Evolutionary conservation across 2,113 vertebrate genomes (phyloP), one percentile per base, ranked within the genome.

Genomic region (Tylochromis polylepis): DNA sequence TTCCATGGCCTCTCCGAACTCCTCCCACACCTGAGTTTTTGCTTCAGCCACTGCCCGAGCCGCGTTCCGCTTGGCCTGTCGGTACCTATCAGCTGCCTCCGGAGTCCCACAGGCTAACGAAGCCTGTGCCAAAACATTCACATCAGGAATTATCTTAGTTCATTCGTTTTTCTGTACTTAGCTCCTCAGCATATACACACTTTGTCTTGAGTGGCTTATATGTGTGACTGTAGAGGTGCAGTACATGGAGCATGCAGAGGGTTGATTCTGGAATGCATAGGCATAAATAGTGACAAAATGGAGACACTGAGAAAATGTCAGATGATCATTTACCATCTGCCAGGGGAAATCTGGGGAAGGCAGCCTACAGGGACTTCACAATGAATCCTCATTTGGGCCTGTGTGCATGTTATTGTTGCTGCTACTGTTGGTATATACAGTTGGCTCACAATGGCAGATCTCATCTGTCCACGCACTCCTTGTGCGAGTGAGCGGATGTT

Each of bases 381-480:
- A 82, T 85, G 85, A 89, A 36, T 79, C 83, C 79, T 56, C 43
- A 77, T 82, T 79, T 83, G 79, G n/a, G 65, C 27, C 7, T 70
- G 65, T 79, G 49, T 79, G 78, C 59, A 29, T 87, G 82, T 89
- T 31, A 53, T 6, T 38, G 57, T 27, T 12, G 18, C 49, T 82
- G 79, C 80, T 85, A 34, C 81, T 86, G 85, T 83, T 9, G 1
- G 14, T 72, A 15, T 24, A 15, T 88, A 88, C 92, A 79, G 80
- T 93, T 83, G 84, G 81, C 77, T 87, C 78, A 89, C 14, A 67
- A 22, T 70, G 60, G 72, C 86, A 82, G 88, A 85, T 10, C 67
- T 59, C 84, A 92, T 91, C 93, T 95, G 91, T 83, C 85, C 85
- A 58, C 53, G 43, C 81, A 81, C 79, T 56, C 22, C 55, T 89